phyloP scores from a whole-genome alignment of 37 sponge, comb jelly and placozoan genomes.

The Chondrilla cf. caribensis region DNA sequence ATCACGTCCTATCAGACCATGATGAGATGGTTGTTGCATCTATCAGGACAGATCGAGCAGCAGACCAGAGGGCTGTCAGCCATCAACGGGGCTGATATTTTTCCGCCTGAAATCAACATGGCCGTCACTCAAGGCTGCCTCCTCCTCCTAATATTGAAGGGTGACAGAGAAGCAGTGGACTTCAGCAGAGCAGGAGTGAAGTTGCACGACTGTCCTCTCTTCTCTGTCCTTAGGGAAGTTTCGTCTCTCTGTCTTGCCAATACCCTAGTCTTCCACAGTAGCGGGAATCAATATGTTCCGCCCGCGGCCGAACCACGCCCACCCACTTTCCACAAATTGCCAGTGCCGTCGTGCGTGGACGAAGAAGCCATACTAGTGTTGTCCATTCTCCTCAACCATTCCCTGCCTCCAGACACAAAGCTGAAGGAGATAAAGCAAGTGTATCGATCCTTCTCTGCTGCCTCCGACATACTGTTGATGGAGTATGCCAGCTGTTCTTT shows the following conservation, averaged over 20 bases:
- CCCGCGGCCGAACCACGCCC: constrained; percentile 21
- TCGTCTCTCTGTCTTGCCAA: constrained; percentile 2
- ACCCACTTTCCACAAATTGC: background rate
- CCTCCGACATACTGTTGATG: background rate
- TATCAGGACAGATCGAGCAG: constrained; percentile 7
- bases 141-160: background rate
- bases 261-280: constrained; percentile 2
- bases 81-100: background rate
- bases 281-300: background rate
- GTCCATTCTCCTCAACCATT: background rate
- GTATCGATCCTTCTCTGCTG: background rate
- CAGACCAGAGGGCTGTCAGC: constrained; percentile 23
- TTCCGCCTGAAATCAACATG: background rate
- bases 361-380: constrained; percentile 17
- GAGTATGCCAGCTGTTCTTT: background rate
- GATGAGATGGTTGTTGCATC: background rate
- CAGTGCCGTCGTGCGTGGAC: background rate
- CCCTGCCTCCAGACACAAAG: background rate
- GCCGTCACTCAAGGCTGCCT: background rate
- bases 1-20: background rate
- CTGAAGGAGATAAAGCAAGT: background rate
- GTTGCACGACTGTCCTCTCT: constrained; percentile 2
- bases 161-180: background rate
- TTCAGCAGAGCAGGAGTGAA: background rate
- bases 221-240: background rate